Evolutionary conservation across 2,113 vertebrate genomes (phyloP), one percentile per base, ranked within the genome.

Genomic region (Siphamia tubifer): DNA sequence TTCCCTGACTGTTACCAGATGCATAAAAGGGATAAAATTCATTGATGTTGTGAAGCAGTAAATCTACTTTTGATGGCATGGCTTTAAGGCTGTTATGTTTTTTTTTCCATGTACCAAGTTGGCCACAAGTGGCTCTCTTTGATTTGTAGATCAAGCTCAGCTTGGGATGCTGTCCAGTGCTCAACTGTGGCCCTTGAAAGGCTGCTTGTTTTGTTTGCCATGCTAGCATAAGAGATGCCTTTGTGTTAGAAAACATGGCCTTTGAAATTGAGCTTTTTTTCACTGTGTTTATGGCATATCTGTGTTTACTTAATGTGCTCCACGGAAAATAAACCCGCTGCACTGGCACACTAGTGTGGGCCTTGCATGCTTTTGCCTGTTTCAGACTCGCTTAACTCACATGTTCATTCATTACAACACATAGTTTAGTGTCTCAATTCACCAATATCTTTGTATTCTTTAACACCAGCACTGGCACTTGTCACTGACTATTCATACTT

Each of bases 121-220:
- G 78, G 79, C 82, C 72, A 77, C 72, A 84, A 84, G 66, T 55
- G 68, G 31, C 76, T 40, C 39, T 44, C 56, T 89, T 86, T 91
- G 86, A 86, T 87, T 87, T 68, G 65, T 28, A 74, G 77, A 88
- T 86, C 60, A 66, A 81, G 47, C 71, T 60, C 40, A 76, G 79
- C 62, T 60, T 68, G 62, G 84, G 83, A 82, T 34, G 32, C 61
- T 31, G 38, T 81, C 86, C 87, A 89, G 72, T 9, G 56, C 53
- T 56, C 36, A 69, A 20, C 64, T 44, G 48, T 27, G 63, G 39
- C 63, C 32, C 67, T 67, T 83, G 54, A 87, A 86, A 81, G 64
- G 32, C 45, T 49, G 81, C 71, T 84, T 89, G 74, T 86, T 88
- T 85, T 83, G 75, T 78, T 85, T 88, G 76, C 81, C 85, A 75